Conservation (phyloP, 1,140 invertebrate genomes). For the Papilio aristodemus region DNA sequence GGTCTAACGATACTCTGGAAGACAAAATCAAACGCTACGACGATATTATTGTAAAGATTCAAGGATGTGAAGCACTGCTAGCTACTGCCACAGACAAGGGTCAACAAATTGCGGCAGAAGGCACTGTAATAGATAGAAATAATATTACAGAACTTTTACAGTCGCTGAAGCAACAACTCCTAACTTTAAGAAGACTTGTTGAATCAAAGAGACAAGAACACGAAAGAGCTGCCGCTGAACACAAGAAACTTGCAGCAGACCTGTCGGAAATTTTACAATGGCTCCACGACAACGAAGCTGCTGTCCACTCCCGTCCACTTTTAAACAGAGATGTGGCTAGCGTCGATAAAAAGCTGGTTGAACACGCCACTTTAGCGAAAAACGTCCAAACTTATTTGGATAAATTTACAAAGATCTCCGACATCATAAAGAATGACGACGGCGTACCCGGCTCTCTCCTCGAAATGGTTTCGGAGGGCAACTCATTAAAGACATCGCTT, state of each 20-base stretch:
- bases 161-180: constrained; percentile 90
- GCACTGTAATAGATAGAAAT: constrained; percentile 91
- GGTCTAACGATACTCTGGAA: constrained; percentile 87
- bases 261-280: constrained; percentile 90
- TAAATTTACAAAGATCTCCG: constrained; percentile 85
- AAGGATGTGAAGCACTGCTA: constrained; percentile 93
- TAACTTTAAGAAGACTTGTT: constrained; percentile 88
- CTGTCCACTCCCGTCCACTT: constrained; percentile 90
- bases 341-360: constrained; percentile 90
- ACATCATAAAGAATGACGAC: constrained; percentile 86
- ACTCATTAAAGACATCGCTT: constrained; percentile 87
- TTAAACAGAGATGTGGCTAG: constrained; percentile 88
- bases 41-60: constrained; percentile 90
- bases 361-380: constrained; percentile 86
- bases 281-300: constrained; percentile 91
- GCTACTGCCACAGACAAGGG: constrained; percentile 94
- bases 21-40: constrained; percentile 95
- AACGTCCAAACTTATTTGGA: constrained; percentile 87
- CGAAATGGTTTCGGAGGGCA: constrained; percentile 91
- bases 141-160: constrained; percentile 93
- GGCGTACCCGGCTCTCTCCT: constrained; percentile 88
- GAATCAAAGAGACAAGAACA: constrained; percentile 93
- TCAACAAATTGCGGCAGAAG: constrained; percentile 93
- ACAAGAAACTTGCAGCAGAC: constrained; percentile 89
- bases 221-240: constrained; percentile 92